Evolutionary conservation across 2,888 invertebrate genomes (phyloP).

Genomic region (Philhelius pedissequus): DNA sequence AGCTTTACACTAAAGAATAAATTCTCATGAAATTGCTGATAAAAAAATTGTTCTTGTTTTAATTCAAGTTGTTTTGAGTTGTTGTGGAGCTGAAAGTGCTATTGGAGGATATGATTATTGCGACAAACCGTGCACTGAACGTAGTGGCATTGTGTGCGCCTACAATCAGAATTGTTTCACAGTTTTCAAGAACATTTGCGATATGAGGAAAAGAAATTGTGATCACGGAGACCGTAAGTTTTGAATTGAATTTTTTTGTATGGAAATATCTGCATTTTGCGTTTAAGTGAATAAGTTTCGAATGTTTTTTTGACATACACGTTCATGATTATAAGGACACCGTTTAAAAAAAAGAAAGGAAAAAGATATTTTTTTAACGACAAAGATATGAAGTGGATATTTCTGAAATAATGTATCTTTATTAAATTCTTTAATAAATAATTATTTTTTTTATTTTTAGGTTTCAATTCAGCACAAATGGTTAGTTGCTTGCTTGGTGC

Average conservation of each 20-base stretch:
- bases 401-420: neutral
- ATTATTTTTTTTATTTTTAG: neutral
- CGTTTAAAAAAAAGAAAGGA: too few species aligned
- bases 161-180: constrained; percentile 38
- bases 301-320: too few species aligned
- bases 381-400: neutral
- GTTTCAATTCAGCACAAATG: constrained; percentile 5
- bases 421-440: neutral
- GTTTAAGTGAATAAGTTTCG: too few species aligned
- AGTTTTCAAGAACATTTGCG: constrained; percentile 37
- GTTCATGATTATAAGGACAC: too few species aligned
- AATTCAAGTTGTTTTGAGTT: constrained; percentile 33
- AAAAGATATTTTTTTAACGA: too few species aligned
- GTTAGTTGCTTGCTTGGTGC: constrained; percentile 19
- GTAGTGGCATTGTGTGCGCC: constrained; percentile 32
- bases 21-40: too few species aligned
- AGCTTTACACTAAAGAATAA: too few species aligned
- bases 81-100: constrained; percentile 22
- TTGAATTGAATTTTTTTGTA: neutral
- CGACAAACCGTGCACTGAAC: constrained; percentile 45
- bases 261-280: neutral
- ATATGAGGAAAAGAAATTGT: constrained; percentile 49
- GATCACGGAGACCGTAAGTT: constrained; percentile 35
- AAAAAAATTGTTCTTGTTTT: too few species aligned
- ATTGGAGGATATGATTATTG: constrained; percentile 58